phyloP scores from a whole-genome alignment of 1,140 invertebrate species.

The Musca vetustissima region DNA sequence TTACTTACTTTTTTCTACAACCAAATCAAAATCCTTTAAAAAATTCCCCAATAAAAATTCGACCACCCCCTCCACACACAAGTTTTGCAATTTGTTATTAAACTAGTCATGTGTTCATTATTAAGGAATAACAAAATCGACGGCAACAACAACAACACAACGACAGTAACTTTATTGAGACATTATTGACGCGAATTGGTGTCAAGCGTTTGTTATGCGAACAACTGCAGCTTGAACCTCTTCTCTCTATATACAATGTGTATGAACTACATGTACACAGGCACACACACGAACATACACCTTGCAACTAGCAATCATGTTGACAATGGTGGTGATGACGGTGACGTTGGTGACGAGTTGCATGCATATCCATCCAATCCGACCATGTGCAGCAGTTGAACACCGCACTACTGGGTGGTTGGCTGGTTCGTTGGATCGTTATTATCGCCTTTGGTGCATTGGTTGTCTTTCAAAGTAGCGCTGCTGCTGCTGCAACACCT shows the following conservation, averaged over 20 bases:
- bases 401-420: too few relatives aligned
- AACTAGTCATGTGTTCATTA: too few relatives aligned
- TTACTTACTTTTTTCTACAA: too few relatives aligned
- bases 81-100: too few relatives aligned
- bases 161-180: slow-evolving; percentile 16
- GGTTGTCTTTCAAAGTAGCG: neutral
- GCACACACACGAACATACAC: neutral
- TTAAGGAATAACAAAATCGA: too few relatives aligned
- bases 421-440: slow-evolving; percentile 1
- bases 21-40: too few relatives aligned
- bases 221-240: neutral
- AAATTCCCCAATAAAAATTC: too few relatives aligned
- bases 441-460: neutral
- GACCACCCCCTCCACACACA: too few relatives aligned
- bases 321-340: too few relatives aligned
- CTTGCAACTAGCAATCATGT: too few relatives aligned
- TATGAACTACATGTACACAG: too few relatives aligned
- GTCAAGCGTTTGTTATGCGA: slow-evolving; percentile 12
- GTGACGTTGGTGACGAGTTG: neutral
- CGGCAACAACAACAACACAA: too few relatives aligned
- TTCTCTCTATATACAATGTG: neutral
- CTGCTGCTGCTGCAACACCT: neutral
- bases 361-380: neutral
- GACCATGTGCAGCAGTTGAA: neutral
- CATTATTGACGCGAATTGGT: slow-evolving; percentile 23